Base-by-base conservation (phyloP, 1,140 invertebrate genomes). In the Eulimnadia texana region DNA sequence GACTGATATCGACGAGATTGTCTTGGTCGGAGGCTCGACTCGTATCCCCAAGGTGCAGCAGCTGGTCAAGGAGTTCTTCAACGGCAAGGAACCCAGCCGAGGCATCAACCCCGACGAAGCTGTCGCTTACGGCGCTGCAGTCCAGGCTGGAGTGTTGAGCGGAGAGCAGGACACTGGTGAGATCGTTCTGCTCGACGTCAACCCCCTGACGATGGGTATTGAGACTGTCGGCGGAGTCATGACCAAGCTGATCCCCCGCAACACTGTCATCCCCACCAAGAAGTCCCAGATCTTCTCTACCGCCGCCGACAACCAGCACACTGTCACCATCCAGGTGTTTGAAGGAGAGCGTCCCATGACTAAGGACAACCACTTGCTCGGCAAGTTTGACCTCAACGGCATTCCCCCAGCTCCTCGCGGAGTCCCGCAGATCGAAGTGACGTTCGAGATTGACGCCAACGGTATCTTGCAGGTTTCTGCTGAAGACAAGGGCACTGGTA, bases 261-360 rank as follows among this genome's bases (percentile, higher is more conserved):
- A 99, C 78, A 98, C 94, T 57, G 94, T 98, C 49, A 98, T 99
- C 68, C 96, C 96, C 19, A 98, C 95, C n/a, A 99, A 99, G 78
- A 98, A 99, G 72, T 95, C 93, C 3, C 95, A 99, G 72, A 94
- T 99, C 67, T 99, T 99, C 83, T 97, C 93, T 0, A 99, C 96
- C 10, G 95, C 95, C 50, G 91, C 92, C 19, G 96, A 99, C 71
- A 98, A 98, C 72, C 96, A 99, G 72, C 91, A 96, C 75, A 98
- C 94, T 22, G 96, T 99, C 6, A 98, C 94, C 47, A 99, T 99
- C 72, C 93, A 98, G 76, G 77, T 77, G 10, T 89, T 79, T 69
- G 85, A 90, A 74, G 87, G 86, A n/a, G 86, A 89, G 70, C 70
- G 85, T 67, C 80, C 84, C 0, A 84, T 88, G 82, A 87, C 86